Conservation (phyloP, 1,140 invertebrate genomes). For the Phortica variegata region DNA sequence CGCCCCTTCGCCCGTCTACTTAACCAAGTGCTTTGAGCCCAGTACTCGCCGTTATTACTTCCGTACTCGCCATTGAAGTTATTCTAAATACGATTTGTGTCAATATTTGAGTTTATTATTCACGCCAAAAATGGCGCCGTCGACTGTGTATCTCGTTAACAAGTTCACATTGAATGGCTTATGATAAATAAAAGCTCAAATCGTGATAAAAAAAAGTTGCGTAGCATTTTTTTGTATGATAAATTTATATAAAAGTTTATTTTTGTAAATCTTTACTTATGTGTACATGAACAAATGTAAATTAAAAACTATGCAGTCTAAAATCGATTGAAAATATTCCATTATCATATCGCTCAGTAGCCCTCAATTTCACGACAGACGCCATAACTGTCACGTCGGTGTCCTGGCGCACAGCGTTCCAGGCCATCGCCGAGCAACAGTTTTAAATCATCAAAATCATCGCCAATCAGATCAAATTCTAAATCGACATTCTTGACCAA, state of each 20-base stretch:
- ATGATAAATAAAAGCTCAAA: too few relatives aligned
- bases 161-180: too few relatives aligned
- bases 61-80: too few relatives aligned
- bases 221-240: conserved; percentile 9
- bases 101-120: too few relatives aligned
- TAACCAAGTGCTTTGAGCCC: too few relatives aligned
- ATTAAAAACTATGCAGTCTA: conserved; percentile 18
- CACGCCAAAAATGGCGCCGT: too few relatives aligned
- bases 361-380: conserved; percentile 57
- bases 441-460: conserved; percentile 36
- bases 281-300: conserved; percentile 17
- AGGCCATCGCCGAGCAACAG: conserved; percentile 61
- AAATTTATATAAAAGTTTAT: neutral
- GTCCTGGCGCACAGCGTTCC: conserved; percentile 65
- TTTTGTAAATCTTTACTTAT: conserved; percentile 5
- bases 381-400: conserved; percentile 61
- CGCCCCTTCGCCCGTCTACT: too few relatives aligned
- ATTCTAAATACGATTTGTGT: too few relatives aligned
- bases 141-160: too few relatives aligned
- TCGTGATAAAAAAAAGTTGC: conserved; percentile 9
- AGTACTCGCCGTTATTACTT: too few relatives aligned
- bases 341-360: conserved; percentile 40
- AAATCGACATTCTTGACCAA: conserved; percentile 27
- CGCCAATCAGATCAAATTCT: conserved; percentile 39
- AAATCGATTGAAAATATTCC: neutral